Evolutionary conservation across 2,888 invertebrate genomes (phyloP), one percentile per base, ranked within the genome.

Genomic region (Allophyes oxyacanthae): DNA sequence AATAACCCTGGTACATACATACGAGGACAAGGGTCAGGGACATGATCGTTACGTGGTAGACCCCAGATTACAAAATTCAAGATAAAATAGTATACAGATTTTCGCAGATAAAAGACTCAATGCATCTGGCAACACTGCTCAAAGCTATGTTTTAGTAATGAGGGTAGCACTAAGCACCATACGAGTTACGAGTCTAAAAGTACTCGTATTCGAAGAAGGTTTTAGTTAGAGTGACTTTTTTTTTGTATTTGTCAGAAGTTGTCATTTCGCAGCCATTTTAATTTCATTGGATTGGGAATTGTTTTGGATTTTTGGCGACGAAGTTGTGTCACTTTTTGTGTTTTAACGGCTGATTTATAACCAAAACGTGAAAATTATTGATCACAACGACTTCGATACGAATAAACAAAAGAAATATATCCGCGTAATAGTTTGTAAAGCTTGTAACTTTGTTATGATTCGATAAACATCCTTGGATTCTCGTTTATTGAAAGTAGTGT

Each of bases 251-350:
- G 60, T 56, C 60, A 63, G 6, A 8, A 8, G 6, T 42, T 62
- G 51, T 34, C 49, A 45, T 56, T 52, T 55, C 58, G 75, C 77
- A 77, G 86, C 86, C 86, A 87, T 84, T 79, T 87, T 87, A 82
- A 68, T 83, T 83, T 81, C 64, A 60, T 64, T 66, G 53, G 15
- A 46, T 44, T 49, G n/a, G 28, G 6, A 32, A 42, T 60, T 87
- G 86, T 88, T 87, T 87, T 81, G 81, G 75, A 70, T 68, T 78
- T 58, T 77, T 72, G 75, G 83, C 79, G 76, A 81, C 81, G 78
- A 82, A 85, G 82, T 88, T 85, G 83, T 88, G 84, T 86, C 84
- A 84, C 77, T 84, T 82, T 87, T 85, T 86, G 82, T 87, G 84
- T 86, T 86, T 78, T 84, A 86, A 85, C 87, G 85, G 83, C 78